These are phyloP conservation scores for Porites evermanni DNA, from an alignment of 92 coral and sea anemone genomes.

Conservation along the genomic window DNA sequence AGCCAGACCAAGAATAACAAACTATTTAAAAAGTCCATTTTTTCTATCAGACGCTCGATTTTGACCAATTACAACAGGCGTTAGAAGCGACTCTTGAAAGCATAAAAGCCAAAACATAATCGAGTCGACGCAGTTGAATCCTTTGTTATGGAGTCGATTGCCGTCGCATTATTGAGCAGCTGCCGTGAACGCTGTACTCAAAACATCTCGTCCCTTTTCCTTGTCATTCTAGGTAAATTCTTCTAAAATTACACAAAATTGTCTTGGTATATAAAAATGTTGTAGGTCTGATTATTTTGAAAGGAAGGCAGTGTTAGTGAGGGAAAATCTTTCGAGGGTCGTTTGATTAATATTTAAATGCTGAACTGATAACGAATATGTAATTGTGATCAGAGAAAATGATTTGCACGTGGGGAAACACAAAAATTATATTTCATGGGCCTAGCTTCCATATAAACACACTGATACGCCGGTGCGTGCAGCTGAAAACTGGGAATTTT, in stretches of 20 bases:
- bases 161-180: conserved; percentile 42
- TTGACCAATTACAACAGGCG: conserved; percentile 24
- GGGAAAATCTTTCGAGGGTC: conserved; percentile 7
- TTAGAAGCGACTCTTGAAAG: conserved; percentile 12
- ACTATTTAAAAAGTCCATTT: conserved; percentile 8
- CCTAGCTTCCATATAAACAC: too few species aligned
- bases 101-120: conserved; percentile 9
- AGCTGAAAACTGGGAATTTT: too few species aligned
- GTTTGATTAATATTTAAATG: conserved; percentile 24
- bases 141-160: conserved; percentile 10
- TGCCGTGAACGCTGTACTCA: neutral
- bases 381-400: neutral
- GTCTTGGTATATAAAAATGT: neutral
- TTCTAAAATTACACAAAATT: too few species aligned
- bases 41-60: conserved; percentile 7
- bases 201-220: neutral
- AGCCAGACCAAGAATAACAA: conserved; percentile 22
- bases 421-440: neutral
- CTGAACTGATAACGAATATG: conserved; percentile 8
- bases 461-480: too few species aligned
- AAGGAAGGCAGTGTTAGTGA: conserved; percentile 3
- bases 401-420: conserved; percentile 12
- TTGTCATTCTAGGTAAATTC: neutral
- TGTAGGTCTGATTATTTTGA: neutral
- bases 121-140: conserved; percentile 39